Percentiles rank a stretch among this genome's conserved stretches.
These are phyloP conservation scores for Sylvietta virens DNA, from an alignment of 2,113 vertebrate genomes.

Conservation along the genomic window DNA sequence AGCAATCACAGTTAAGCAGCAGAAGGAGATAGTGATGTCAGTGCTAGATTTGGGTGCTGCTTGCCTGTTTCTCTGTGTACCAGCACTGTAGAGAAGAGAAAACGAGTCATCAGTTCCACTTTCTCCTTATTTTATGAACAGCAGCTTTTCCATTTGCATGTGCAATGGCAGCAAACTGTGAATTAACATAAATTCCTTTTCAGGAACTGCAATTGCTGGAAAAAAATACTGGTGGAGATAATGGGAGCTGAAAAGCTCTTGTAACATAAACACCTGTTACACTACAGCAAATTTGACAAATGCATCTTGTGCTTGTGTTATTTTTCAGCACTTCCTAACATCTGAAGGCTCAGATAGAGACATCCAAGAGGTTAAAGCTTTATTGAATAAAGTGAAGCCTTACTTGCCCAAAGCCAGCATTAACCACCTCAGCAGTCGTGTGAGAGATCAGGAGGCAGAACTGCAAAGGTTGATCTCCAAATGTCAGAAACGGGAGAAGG, in stretches of 20 bases:
- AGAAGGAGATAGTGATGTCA: not conserved
- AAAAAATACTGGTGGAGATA: not conserved
- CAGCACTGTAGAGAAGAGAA: not conserved
- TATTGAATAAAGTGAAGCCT: conserved; percentile 70
- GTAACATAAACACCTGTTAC: not conserved
- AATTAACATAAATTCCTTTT: not conserved
- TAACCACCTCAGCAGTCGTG: conserved; percentile 73
- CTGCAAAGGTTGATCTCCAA: conserved; percentile 74
- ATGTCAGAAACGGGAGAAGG: conserved; percentile 73
- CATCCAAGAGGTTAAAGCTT: conserved; percentile 75
- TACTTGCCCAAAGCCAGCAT: conserved; percentile 75
- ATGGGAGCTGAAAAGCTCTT: not conserved
- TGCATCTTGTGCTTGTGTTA: not conserved
- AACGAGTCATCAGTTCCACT: not conserved
- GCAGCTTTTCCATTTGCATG: not conserved
- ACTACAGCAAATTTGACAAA: not conserved
- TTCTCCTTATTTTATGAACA: not conserved
- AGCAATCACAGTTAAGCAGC: not conserved
- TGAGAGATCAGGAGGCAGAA: conserved; percentile 81
- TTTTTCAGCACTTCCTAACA: conserved; percentile 79
- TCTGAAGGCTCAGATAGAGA: conserved; percentile 77
- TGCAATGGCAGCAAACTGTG: not conserved
- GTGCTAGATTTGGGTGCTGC: not conserved
- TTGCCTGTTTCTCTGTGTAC: not conserved
- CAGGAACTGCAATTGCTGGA: not conserved